A percentile compares a stretch with the other conserved stretches of the same genome.
Evolutionary conservation across 2,797 vertebrate species (phyloP).

Genomic region (Orientallactaga sibirica): DNA sequence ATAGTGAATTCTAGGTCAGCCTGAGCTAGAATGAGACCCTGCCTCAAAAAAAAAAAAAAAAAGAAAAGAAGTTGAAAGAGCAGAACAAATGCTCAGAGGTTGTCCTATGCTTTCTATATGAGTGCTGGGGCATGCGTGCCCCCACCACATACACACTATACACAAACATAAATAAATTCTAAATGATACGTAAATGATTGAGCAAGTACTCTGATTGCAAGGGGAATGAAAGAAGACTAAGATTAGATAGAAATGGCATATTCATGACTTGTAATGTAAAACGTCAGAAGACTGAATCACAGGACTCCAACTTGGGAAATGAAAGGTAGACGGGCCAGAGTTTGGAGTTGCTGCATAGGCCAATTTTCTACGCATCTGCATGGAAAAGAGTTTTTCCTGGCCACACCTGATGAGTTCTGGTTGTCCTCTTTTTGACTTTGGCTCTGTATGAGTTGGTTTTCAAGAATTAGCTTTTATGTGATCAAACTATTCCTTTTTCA

Average conservation of each 20-base stretch:
- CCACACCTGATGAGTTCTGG: constrained; percentile 63
- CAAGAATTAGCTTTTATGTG: constrained; percentile 81
- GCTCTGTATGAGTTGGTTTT: constrained; percentile 70
- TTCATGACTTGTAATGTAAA: constrained; percentile 83
- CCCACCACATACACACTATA: too few species aligned
- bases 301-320: constrained; percentile 71
- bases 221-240: constrained; percentile 76
- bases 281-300: constrained; percentile 77
- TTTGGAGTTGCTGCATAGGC: neutral
- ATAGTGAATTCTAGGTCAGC: too few species aligned
- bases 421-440: constrained; percentile 81
- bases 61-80: too few species aligned
- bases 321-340: neutral
- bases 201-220: constrained; percentile 79
- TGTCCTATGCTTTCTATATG: too few species aligned
- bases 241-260: constrained; percentile 76
- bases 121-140: too few species aligned
- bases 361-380: neutral
- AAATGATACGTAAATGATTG: constrained; percentile 72
- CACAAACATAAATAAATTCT: neutral
- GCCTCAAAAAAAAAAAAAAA: too few species aligned
- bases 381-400: constrained; percentile 1
- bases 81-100: too few species aligned
- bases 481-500: constrained; percentile 78
- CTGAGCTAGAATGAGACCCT: too few species aligned